phyloP scores from a whole-genome alignment of 2,113 vertebrate genomes.

The Myanophis thanlyinensis region DNA sequence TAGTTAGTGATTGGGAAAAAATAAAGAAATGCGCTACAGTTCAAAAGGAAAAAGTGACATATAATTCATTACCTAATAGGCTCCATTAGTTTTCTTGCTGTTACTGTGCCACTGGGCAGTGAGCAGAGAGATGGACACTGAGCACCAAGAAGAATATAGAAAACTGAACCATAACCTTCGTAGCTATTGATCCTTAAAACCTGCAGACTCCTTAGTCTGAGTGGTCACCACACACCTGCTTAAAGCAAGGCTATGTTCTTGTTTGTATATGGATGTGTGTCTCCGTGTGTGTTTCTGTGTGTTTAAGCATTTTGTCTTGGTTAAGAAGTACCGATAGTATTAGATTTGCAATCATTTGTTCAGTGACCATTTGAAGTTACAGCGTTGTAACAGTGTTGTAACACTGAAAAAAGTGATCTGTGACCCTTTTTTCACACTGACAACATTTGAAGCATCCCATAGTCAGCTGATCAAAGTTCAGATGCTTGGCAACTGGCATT shows the following conservation, averaged over 20 bases:
- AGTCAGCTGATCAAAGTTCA: not conserved
- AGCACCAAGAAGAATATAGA: conserved; percentile 33
- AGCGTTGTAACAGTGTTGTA: too few species aligned
- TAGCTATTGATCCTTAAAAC: not conserved
- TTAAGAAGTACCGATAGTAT: not conserved
- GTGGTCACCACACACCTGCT: not conserved
- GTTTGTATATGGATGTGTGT: not conserved
- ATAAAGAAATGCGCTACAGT: conserved; percentile 31
- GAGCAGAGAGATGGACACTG: conserved; percentile 5
- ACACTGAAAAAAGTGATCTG: not conserved
- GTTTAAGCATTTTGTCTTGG: not conserved
- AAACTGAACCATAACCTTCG: conserved; percentile 17
- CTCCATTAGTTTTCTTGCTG: conserved; percentile 16
- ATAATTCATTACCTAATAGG: conserved; percentile 14
- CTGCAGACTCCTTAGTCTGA: not conserved
- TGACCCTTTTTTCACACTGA: not conserved
- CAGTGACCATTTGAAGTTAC: not conserved
- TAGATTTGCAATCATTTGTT: not conserved
- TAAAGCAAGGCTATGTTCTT: not conserved
- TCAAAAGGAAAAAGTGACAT: conserved; percentile 51
- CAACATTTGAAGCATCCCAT: not conserved
- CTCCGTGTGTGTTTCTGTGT: not conserved
- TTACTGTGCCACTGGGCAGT: conserved; percentile 15
- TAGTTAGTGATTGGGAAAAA: conserved; percentile 22
- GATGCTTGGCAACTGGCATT: not conserved